Percentiles rank a stretch among this genome's conserved stretches.
phyloP scores from a whole-genome alignment of 2,888 invertebrate species.

The Lobophora halterata region DNA sequence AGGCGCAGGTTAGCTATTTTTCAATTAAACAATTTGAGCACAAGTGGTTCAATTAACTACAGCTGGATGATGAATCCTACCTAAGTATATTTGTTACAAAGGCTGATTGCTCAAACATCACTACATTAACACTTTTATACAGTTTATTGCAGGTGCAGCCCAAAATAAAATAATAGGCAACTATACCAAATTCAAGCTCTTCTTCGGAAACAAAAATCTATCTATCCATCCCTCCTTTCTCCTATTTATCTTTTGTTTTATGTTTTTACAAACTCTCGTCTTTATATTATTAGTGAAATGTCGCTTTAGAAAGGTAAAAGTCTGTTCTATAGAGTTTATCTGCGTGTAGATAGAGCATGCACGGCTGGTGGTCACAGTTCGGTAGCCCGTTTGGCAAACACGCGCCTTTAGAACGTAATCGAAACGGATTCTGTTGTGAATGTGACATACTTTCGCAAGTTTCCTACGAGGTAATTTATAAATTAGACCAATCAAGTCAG shows the following conservation, averaged over 20 bases:
- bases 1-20: slow-evolving; percentile 1
- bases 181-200: too few relatives aligned
- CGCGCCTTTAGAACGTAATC: slow-evolving; percentile 35
- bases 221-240: too few relatives aligned
- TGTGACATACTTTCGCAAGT: slow-evolving; percentile 45
- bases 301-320: too few relatives aligned
- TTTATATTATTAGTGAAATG: too few relatives aligned
- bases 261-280: too few relatives aligned
- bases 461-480: slow-evolving; percentile 39
- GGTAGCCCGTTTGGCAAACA: slow-evolving; percentile 38
- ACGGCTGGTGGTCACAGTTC: slow-evolving; percentile 25
- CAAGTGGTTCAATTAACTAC: slow-evolving; percentile 1
- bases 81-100: too few relatives aligned
- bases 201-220: too few relatives aligned
- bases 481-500: slow-evolving; percentile 31
- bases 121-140: too few relatives aligned
- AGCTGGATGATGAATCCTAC: not conserved
- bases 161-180: too few relatives aligned
- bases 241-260: too few relatives aligned
- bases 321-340: slow-evolving; percentile 10
- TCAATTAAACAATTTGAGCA: slow-evolving; percentile 4
- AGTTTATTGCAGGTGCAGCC: too few relatives aligned
- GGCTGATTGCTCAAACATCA: too few relatives aligned
- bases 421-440: slow-evolving; percentile 46
- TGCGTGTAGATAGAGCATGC: slow-evolving; percentile 12